phyloP scores from a whole-genome alignment of 2,797 vertebrate genomes.

The Pseudochirops cupreus region DNA sequence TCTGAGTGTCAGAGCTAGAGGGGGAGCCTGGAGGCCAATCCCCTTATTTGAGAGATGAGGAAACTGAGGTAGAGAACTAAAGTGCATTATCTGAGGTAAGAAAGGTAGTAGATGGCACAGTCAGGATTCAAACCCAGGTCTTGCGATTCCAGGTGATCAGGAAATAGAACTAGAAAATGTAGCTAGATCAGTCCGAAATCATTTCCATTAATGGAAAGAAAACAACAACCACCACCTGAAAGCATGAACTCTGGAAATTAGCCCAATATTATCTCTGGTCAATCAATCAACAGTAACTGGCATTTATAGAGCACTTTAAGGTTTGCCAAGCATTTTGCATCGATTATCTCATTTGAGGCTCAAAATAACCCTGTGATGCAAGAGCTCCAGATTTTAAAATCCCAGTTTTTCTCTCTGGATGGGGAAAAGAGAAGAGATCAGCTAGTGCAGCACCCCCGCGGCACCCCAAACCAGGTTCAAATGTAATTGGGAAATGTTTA shows the following conservation, averaged over 20 bases:
- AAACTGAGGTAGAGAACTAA: not conserved
- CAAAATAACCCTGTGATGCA: not conserved
- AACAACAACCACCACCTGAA: not conserved
- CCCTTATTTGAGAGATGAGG: not conserved
- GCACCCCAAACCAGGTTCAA: not conserved
- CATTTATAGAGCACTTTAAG: not conserved
- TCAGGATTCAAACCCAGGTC: not conserved
- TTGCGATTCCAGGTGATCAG: not conserved
- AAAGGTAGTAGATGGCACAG: not conserved
- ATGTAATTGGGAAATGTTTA: not conserved
- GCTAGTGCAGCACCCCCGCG: not conserved
- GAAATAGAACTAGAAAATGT: not conserved
- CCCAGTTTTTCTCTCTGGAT: not conserved
- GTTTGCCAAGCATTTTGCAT: not conserved
- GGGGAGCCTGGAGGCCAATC: not conserved
- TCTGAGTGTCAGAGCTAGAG: not conserved
- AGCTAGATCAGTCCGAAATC: not conserved
- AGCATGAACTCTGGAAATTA: not conserved
- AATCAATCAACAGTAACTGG: not conserved
- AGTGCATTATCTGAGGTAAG: not conserved
- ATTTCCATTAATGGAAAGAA: constrained; percentile 5
- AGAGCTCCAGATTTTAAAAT: not conserved
- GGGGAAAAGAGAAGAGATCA: not conserved
- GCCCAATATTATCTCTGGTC: not conserved
- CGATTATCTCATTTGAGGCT: not conserved